Evolutionary conservation across 2,797 vertebrate species (phyloP).

Genomic region (Varecia variegata): DNA sequence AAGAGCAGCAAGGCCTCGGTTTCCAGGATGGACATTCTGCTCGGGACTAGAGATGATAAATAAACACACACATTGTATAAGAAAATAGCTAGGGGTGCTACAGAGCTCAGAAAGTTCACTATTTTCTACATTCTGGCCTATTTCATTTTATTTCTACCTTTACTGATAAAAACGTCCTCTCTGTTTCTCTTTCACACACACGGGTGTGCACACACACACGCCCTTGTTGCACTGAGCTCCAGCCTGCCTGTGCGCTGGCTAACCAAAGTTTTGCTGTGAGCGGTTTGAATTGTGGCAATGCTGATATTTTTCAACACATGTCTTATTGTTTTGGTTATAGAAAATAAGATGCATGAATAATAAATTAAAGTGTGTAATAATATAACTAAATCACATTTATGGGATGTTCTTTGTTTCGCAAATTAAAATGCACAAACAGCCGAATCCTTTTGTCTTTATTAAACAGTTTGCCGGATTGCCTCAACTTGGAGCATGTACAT

Average conservation of each 20-base stretch:
- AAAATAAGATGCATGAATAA: constrained; percentile 70
- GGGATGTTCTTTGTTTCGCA: constrained; percentile 70
- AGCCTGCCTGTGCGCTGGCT: not conserved
- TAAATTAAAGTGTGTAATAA: constrained; percentile 71
- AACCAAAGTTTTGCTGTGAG: not conserved
- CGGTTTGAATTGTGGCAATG: not conserved
- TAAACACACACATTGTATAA: not conserved
- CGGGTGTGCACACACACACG: too few species aligned
- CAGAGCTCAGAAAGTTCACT: not conserved
- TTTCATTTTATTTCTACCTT: not conserved
- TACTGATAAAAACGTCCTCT: not conserved
- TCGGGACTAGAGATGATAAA: not conserved
- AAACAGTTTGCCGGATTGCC: constrained; percentile 59
- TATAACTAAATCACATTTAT: constrained; percentile 72
- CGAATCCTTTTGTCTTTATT: constrained; percentile 62
- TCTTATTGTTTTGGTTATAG: constrained; percentile 56
- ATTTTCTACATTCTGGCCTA: not conserved
- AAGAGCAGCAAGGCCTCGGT: not conserved
- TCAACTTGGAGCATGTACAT: constrained; percentile 60
- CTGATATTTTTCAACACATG: constrained; percentile 16
- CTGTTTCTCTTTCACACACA: not conserved
- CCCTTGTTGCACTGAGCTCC: not conserved
- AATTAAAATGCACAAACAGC: constrained; percentile 74
- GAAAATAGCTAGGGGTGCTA: not conserved
- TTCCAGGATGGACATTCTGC: not conserved